These are phyloP conservation scores for Microchirus variegatus DNA, from an alignment of 2,797 vertebrate genomes.

Conservation along the genomic window DNA sequence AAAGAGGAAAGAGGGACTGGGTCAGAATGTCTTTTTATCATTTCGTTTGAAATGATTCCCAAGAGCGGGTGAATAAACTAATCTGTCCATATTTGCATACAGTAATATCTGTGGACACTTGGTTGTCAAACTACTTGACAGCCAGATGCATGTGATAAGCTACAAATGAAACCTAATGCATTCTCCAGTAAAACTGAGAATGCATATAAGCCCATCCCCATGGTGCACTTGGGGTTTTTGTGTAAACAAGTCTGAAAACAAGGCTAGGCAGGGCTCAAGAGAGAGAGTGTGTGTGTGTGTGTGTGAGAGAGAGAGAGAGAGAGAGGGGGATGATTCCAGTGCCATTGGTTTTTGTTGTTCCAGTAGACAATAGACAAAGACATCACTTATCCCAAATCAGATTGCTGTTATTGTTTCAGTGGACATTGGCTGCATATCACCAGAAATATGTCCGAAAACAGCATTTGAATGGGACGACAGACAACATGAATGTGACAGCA, in stretches of 20 bases:
- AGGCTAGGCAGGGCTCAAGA: conserved; percentile 50
- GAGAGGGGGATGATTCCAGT: conserved; percentile 42
- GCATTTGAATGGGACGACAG: conserved; percentile 41
- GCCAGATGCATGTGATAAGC: background rate
- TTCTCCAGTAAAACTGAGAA: conserved; percentile 19
- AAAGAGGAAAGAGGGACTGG: background rate
- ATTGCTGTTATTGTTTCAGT: conserved; percentile 70
- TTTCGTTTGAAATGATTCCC: conserved; percentile 12
- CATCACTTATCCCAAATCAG: conserved; percentile 70
- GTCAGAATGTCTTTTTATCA: conserved; percentile 16
- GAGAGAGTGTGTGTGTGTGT: too few relatives aligned
- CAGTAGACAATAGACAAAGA: conserved; percentile 75
- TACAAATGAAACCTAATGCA: background rate
- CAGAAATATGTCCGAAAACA: conserved; percentile 55
- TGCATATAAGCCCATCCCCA: conserved; percentile 42
- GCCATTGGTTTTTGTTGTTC: conserved; percentile 65
- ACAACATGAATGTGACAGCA: conserved; percentile 35
- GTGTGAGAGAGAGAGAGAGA: conserved; percentile 25
- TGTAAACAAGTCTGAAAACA: conserved; percentile 21
- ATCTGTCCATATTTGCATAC: conserved; percentile 7
- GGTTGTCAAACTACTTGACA: conserved; percentile 9
- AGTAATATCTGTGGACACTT: background rate
- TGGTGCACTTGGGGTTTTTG: conserved; percentile 36
- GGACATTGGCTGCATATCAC: conserved; percentile 66
- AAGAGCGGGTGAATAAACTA: conserved; percentile 2